A percentile compares a stretch with the other conserved stretches of the same genome.
Evolutionary conservation across 2,797 vertebrate genomes (phyloP).

Genomic region (Hippocampus kuda): DNA sequence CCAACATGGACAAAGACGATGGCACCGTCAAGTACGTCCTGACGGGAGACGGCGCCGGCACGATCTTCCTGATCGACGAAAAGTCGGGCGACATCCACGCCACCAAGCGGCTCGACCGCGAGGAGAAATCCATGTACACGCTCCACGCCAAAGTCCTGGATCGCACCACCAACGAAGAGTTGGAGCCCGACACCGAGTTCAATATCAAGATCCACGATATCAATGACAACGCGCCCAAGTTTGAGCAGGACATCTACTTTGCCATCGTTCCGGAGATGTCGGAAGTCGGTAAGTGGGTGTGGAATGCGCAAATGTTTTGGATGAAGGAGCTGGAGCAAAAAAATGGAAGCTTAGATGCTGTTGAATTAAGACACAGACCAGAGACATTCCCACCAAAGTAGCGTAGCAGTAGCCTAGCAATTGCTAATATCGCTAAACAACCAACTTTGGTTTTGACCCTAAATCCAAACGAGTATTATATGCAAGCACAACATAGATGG

Average conservation of each 20-base stretch:
- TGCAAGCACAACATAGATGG: too few relatives aligned
- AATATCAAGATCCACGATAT: constrained; percentile 99
- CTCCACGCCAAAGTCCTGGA: constrained; percentile 90
- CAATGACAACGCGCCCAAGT: constrained; percentile 94
- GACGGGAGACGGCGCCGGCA: constrained; percentile 90
- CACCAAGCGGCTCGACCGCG: constrained; percentile 90
- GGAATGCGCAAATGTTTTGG: too few relatives aligned
- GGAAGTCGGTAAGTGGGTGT: constrained; percentile 80
- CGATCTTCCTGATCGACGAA: constrained; percentile 88
- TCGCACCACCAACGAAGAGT: constrained; percentile 78
- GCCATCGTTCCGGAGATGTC: constrained; percentile 95
- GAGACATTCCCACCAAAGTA: too few relatives aligned
- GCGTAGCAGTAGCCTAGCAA: too few relatives aligned
- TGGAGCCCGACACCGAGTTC: constrained; percentile 93
- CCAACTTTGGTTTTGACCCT: too few relatives aligned
- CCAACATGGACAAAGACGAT: constrained; percentile 92
- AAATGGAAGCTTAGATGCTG: too few relatives aligned
- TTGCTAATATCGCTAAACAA: too few relatives aligned
- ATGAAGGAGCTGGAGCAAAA: too few relatives aligned
- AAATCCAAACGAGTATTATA: too few relatives aligned
- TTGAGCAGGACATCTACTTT: constrained; percentile 80
- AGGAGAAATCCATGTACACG: constrained; percentile 87
- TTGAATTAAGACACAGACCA: too few relatives aligned
- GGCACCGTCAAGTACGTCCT: constrained; percentile 91
- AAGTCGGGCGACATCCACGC: constrained; percentile 97